Evolutionary conservation across 2,113 vertebrate species (phyloP).

Genomic region (Forbesichthys agassizii): DNA sequence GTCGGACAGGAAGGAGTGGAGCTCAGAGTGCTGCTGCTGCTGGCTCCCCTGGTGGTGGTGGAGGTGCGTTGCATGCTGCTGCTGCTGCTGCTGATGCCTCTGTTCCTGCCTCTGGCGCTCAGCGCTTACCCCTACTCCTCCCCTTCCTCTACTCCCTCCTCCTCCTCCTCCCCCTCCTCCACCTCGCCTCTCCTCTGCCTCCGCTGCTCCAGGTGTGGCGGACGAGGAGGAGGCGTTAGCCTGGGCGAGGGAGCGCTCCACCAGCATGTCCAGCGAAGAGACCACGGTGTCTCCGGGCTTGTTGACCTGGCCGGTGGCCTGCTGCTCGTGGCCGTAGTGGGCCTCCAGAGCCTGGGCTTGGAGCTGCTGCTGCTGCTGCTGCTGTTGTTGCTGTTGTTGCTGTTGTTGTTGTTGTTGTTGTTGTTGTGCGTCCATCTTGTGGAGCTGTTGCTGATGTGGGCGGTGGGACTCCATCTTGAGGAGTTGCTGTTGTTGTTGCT

Average conservation of each 20-base stretch:
- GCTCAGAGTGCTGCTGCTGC: conserved; percentile 73
- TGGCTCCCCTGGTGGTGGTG: conserved; percentile 46
- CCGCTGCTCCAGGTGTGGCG: conserved; percentile 64
- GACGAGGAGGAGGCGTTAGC: conserved; percentile 17
- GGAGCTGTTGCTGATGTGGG: conserved; percentile 52
- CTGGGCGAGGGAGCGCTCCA: conserved; percentile 78
- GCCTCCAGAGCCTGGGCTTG: conserved; percentile 84
- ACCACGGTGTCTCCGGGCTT: conserved; percentile 67
- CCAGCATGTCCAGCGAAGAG: conserved; percentile 78
- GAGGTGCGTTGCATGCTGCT: conserved; percentile 73
- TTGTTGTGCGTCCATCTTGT: conserved; percentile 64
- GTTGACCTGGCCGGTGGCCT: conserved; percentile 70
- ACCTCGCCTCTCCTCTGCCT: conserved; percentile 65
- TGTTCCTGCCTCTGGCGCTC: conserved; percentile 70
- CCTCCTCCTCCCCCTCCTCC: conserved; percentile 60
- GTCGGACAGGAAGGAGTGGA: conserved; percentile 79
- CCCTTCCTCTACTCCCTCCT: conserved; percentile 28
- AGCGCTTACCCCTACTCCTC: conserved; percentile 49
- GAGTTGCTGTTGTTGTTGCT: conserved; percentile 58
- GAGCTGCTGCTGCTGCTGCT: conserved; percentile 83
- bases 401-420: conserved; percentile 57
- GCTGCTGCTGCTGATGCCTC: conserved; percentile 24
- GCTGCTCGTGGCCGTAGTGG: conserved; percentile 81
- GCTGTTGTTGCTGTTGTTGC: conserved; percentile 53
- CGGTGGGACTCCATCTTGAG: conserved; percentile 55